A percentile compares a stretch with the other conserved stretches of the same genome.
Evolutionary conservation across 2,888 invertebrate genomes (phyloP).

Genomic region (Dicranocentrus wangi): DNA sequence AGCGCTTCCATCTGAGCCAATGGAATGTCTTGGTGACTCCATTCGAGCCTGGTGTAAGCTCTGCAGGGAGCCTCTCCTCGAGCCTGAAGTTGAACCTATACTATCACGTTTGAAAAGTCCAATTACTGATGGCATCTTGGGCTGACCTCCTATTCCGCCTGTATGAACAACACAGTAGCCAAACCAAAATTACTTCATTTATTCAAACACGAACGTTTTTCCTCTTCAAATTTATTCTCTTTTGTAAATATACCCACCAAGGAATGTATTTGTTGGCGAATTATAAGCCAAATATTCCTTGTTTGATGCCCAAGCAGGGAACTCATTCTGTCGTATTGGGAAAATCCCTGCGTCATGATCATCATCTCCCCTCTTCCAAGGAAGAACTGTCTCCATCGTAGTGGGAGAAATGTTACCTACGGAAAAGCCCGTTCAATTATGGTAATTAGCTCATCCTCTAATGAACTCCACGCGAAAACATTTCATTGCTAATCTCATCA

Average conservation of each 20-base stretch:
- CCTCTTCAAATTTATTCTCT: neutral
- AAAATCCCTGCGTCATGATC: slow-evolving; percentile 79
- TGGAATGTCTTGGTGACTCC: slow-evolving; percentile 72
- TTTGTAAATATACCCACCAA: slow-evolving; percentile 80
- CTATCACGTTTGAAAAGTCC: slow-evolving; percentile 91
- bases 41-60: slow-evolving; percentile 67
- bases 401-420: slow-evolving; percentile 80
- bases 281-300: slow-evolving; percentile 93
- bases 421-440: neutral
- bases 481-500: neutral
- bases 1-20: slow-evolving; percentile 69
- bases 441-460: neutral
- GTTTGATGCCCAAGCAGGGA: slow-evolving; percentile 96
- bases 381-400: slow-evolving; percentile 90
- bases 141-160: slow-evolving; percentile 69
- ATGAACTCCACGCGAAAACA: neutral
- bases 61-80: slow-evolving; percentile 70
- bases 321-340: slow-evolving; percentile 87
- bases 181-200: neutral
- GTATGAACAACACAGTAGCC: neutral
- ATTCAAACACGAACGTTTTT: neutral
- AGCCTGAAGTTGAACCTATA: slow-evolving; percentile 81
- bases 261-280: slow-evolving; percentile 92
- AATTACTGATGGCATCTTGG: slow-evolving; percentile 83
- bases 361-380: slow-evolving; percentile 87